Evolutionary conservation across 2,113 vertebrate genomes (phyloP), one percentile per base, ranked within the genome.

Genomic region (Microtus ochrogaster): DNA sequence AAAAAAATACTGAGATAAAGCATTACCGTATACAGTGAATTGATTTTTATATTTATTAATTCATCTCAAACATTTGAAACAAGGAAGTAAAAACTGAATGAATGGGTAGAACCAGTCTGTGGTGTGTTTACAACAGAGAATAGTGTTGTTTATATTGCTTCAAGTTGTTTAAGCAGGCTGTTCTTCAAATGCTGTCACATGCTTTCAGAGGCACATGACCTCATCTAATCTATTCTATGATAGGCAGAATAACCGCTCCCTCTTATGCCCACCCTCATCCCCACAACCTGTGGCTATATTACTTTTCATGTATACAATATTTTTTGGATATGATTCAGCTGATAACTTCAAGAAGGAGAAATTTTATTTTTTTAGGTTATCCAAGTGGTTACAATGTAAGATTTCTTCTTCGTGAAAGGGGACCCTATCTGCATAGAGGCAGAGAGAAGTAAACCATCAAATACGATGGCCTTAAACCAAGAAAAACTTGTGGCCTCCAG

Each of bases 21-120:
- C 78, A 47, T 47, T 33, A 47, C 83, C 41, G 61, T 66, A 33
- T 90, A 94, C 83, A 90, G 7, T 84, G 47, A 72, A 4, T 77
- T 74, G 10, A 61, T 44, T 81, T 49, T 86, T 44, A 55, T 66
- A 65, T 47, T 94, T 2, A 70, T 74, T 73, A 89, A 28, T 86
- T 91, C 91, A 92, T 49, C 79, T 39, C n/a, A 84, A 92, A 90
- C 2, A 61, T 85, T 89, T 92, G 61, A 92, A 92, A 89, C 1
- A 73, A 96, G 39, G 5, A 81, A 94, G 30, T 83, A 63, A 68
- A 6, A 89, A 49, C 33, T 89, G 26, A 87, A 94, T 79, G 44
- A 81, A 33, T 89, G 39, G 21, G 22, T 5, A 86, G 30, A 91
- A 49, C 22, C 78, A 36, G 36, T 47, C 26, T 73, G 79, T 63